Evolutionary conservation across 2,113 vertebrate genomes (phyloP).

Genomic region (Phainopepla nitens): DNA sequence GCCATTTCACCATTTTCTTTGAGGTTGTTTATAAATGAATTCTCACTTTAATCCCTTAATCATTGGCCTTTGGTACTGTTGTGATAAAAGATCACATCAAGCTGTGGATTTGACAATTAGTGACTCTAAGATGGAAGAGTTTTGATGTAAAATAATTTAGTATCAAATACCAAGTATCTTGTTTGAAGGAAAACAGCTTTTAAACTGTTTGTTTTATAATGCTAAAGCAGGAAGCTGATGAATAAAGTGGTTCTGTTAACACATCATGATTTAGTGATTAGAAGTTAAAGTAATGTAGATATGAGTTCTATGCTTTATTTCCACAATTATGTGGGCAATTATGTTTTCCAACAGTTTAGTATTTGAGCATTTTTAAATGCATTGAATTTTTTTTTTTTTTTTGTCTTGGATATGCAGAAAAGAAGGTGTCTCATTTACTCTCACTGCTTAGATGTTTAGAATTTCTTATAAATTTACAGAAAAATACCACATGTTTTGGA

Average conservation of each 20-base stretch:
- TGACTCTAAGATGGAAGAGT: not conserved
- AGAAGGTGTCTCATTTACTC: not conserved
- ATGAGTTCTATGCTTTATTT: not conserved
- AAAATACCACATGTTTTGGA: not conserved
- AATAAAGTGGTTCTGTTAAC: not conserved
- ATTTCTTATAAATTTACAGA: not conserved
- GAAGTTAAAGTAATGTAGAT: not conserved
- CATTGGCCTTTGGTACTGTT: not conserved
- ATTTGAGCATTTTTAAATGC: not conserved
- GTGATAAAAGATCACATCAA: not conserved
- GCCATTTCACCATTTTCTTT: not conserved
- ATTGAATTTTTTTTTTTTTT: not conserved
- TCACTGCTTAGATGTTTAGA: not conserved
- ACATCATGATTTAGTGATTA: not conserved
- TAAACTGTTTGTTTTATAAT: not conserved
- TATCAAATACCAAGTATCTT: not conserved
- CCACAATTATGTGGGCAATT: not conserved
- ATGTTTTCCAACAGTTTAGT: not conserved
- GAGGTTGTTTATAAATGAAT: not conserved
- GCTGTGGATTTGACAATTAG: not conserved
- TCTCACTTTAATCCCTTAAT: not conserved
- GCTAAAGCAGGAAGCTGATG: not conserved
- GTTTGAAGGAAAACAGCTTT: not conserved
- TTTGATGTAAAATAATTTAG: constrained; percentile 24
- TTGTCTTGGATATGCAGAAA: not conserved